Conservation (phyloP, 2,113 vertebrate species). For the Galeopterus variegatus region DNA sequence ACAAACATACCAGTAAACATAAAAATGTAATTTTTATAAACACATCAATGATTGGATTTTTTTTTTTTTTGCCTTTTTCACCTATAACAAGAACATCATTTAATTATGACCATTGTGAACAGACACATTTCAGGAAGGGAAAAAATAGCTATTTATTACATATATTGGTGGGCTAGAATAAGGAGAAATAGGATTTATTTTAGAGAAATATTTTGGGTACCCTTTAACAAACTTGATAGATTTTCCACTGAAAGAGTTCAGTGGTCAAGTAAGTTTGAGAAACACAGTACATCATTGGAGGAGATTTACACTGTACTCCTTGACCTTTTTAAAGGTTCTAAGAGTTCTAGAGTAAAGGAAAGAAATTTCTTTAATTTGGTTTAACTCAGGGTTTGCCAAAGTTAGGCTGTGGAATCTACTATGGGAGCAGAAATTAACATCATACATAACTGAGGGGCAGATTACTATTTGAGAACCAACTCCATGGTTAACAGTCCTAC, state of each 20-base stretch:
- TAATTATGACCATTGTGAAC: neutral
- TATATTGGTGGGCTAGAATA: neutral
- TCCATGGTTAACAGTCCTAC: neutral
- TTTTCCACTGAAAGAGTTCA: neutral
- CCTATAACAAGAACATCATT: neutral
- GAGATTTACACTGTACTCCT: neutral
- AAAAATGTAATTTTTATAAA: neutral
- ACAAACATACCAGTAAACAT: neutral
- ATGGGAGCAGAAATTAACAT: neutral
- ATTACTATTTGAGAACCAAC: neutral
- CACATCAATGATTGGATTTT: neutral
- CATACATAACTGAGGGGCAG: neutral
- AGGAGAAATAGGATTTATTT: slow-evolving; percentile 7
- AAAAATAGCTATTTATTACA: neutral
- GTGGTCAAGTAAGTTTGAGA: slow-evolving; percentile 9
- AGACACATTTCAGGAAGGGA: neutral
- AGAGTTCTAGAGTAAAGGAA: slow-evolving; percentile 25
- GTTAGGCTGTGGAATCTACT: neutral
- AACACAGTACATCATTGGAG: neutral
- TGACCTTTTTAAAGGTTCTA: neutral
- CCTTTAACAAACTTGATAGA: neutral
- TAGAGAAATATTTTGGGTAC: neutral
- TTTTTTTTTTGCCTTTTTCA: neutral
- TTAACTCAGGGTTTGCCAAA: neutral
- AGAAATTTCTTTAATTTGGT: neutral